Percentiles rank a stretch among this genome's conserved stretches.
These are phyloP conservation scores for Drosophila heteroneura DNA, from an alignment of 2,888 invertebrate species.

Conservation along the genomic window DNA sequence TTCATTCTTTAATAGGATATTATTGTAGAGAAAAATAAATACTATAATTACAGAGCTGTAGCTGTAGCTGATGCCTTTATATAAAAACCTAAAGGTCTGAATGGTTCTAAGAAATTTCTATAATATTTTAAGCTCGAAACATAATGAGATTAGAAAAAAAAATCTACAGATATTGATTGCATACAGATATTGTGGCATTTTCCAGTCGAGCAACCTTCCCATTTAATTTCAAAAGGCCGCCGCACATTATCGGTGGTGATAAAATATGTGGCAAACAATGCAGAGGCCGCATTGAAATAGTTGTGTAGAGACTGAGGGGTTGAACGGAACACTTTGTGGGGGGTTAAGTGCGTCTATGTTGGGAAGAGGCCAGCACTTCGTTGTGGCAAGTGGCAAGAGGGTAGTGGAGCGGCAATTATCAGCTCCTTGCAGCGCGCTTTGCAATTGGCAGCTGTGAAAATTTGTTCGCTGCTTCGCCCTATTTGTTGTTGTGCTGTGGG, in stretches of 20 bases:
- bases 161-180: background rate
- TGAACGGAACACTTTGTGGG: conserved; percentile 26
- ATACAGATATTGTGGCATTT: background rate
- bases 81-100: background rate
- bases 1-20: background rate
- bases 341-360: conserved; percentile 23
- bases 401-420: conserved; percentile 40
- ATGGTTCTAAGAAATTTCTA: background rate
- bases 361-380: conserved; percentile 6
- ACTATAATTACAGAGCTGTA: background rate
- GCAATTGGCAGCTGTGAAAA: conserved; percentile 25
- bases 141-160: background rate
- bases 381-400: background rate
- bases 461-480: conserved; percentile 6
- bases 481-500: background rate
- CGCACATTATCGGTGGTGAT: conserved; percentile 32
- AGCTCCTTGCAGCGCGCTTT: conserved; percentile 31
- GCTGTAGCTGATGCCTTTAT: background rate
- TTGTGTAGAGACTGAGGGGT: conserved; percentile 1
- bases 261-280: conserved; percentile 41
- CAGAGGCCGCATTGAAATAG: conserved; percentile 30
- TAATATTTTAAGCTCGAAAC: background rate
- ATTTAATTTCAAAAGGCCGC: conserved; percentile 8
- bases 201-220: background rate
- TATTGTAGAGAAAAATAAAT: background rate